Conservation (phyloP, 2,888 invertebrate genomes). For the Sceliomorpha sp. region DNA sequence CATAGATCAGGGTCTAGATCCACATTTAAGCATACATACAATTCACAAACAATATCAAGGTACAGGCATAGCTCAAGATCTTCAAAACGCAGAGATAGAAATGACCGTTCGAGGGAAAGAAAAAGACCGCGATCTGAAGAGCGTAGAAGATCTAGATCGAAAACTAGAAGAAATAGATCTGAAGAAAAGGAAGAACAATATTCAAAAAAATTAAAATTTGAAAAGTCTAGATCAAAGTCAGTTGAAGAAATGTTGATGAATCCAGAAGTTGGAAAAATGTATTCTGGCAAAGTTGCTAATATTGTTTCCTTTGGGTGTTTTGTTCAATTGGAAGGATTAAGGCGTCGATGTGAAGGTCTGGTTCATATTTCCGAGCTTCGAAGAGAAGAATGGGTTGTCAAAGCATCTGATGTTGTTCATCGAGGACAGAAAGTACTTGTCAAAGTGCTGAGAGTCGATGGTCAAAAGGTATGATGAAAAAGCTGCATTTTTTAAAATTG, state of each 20-base stretch:
- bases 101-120: conserved; percentile 68
- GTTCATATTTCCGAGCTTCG: conserved; percentile 98
- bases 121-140: conserved; percentile 73
- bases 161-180: conserved; percentile 32
- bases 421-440: conserved; percentile 92
- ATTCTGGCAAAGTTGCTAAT: conserved; percentile 95
- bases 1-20: conserved; percentile 55
- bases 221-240: conserved; percentile 76
- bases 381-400: conserved; percentile 95
- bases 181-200: conserved; percentile 66
- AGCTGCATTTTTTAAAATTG: background rate
- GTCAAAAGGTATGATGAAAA: conserved; percentile 84
- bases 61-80: conserved; percentile 58
- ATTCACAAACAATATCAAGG: conserved; percentile 44
- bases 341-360: conserved; percentile 95
- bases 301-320: conserved; percentile 99
- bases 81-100: conserved; percentile 59
- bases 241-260: conserved; percentile 85
- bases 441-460: conserved; percentile 95
- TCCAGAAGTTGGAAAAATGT: conserved; percentile 92
- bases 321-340: conserved; percentile 95
- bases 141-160: conserved; percentile 71
- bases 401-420: conserved; percentile 95
- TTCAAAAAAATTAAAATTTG: conserved; percentile 69
- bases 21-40: conserved; percentile 50